These are phyloP conservation scores for Petrocephalus zakoni DNA, from an alignment of 2,113 vertebrate species.

Conservation along the genomic window DNA sequence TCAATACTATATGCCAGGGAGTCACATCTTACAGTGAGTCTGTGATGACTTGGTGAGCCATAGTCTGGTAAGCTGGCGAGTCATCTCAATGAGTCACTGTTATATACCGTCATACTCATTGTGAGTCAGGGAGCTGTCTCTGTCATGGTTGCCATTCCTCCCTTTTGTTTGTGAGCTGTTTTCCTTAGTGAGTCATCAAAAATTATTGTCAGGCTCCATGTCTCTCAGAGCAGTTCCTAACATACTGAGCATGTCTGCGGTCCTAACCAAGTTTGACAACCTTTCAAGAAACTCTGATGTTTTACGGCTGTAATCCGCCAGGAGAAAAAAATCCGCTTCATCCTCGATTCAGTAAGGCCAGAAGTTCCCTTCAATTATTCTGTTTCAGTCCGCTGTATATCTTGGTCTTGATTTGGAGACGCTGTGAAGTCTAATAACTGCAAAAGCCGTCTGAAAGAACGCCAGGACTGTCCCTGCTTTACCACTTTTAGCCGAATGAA, in stretches of 20 bases:
- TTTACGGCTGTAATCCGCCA: not conserved
- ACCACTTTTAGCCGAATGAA: not conserved
- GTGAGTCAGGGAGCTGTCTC: not conserved
- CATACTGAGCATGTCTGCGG: not conserved
- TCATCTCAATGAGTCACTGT: not conserved
- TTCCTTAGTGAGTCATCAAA: not conserved
- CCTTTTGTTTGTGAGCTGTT: not conserved
- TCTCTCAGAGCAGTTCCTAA: not conserved
- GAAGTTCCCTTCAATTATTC: not conserved
- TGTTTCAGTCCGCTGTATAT: not conserved
- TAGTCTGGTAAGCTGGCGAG: not conserved
- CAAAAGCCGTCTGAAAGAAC: not conserved
- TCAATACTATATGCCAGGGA: not conserved
- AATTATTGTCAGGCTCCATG: not conserved
- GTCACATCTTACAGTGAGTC: not conserved
- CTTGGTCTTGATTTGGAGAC: not conserved
- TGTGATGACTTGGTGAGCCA: not conserved
- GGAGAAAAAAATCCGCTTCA: not conserved
- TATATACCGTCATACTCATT: not conserved
- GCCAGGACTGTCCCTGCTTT: not conserved
- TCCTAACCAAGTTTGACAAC: not conserved
- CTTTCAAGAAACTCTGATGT: not conserved
- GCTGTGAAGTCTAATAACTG: not conserved
- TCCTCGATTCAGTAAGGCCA: not conserved
- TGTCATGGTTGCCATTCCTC: not conserved